A percentile compares a stretch with the other conserved stretches of the same genome.
These are phyloP conservation scores for Dreissena polymorpha DNA, from an alignment of 1,140 invertebrate species.

Conservation along the genomic window DNA sequence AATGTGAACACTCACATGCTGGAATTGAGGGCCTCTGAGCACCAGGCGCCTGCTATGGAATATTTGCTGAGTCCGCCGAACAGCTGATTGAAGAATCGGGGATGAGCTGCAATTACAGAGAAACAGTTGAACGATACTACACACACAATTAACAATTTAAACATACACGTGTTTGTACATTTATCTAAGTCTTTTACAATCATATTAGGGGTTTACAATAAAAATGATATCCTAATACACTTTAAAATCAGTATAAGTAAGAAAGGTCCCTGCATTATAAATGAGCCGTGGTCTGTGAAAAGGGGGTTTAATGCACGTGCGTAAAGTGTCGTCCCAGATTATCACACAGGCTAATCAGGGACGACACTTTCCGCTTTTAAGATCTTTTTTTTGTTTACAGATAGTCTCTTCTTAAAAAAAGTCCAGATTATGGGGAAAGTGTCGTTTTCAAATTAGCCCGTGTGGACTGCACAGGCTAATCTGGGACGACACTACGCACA, in stretches of 20 bases:
- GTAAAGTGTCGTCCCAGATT: no score
- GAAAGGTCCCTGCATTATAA: no score
- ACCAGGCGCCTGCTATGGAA: conserved; percentile 98
- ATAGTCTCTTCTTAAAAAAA: no score
- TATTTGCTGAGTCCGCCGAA: conserved; percentile 97
- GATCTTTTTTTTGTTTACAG: neutral
- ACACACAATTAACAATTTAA: neutral
- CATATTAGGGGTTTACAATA: neutral
- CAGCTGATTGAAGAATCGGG: conserved; percentile 98
- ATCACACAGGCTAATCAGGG: no score
- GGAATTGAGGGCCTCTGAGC: conserved; percentile 93
- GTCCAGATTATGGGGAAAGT: no score
- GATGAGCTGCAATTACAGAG: conserved; percentile 87
- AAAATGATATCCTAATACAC: neutral
- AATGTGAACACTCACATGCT: neutral
- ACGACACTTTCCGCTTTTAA: neutral
- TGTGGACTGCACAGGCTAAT: no score
- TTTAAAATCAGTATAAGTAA: neutral
- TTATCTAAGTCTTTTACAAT: neutral
- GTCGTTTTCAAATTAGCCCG: no score
- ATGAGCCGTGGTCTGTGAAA: no score
- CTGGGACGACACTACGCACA: no score
- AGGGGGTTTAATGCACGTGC: no score
- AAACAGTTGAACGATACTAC: neutral
- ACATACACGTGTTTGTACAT: neutral